phyloP scores from a whole-genome alignment of 2,797 vertebrate species.

The Myripristis murdjan region DNA sequence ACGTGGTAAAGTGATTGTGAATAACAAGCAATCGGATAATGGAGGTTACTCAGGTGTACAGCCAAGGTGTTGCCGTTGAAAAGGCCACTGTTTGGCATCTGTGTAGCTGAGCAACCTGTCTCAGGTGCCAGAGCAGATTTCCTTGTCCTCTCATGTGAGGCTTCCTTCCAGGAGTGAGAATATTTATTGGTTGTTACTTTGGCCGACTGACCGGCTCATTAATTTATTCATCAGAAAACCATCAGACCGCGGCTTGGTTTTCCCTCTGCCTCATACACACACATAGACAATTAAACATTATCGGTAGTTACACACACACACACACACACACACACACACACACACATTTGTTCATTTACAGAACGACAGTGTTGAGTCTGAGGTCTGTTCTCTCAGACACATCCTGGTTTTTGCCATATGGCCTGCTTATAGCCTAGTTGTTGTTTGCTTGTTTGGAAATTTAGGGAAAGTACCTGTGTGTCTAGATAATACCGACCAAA shows the following conservation, averaged over 20 bases:
- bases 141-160: not conserved
- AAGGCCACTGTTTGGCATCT: not conserved
- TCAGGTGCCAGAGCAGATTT: slow-evolving; percentile 35
- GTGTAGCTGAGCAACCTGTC: slow-evolving; percentile 7
- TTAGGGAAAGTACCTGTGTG: too few relatives aligned
- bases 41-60: slow-evolving; percentile 25
- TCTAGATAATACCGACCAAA: too few relatives aligned
- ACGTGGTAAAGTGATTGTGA: slow-evolving; percentile 36
- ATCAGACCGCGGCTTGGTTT: slow-evolving; percentile 48
- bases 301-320: not conserved
- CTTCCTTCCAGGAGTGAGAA: slow-evolving; percentile 24
- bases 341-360: too few relatives aligned
- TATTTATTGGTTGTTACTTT: slow-evolving; percentile 24
- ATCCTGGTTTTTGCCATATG: slow-evolving; percentile 1
- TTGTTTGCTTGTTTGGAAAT: too few relatives aligned
- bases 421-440: not conserved
- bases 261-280: too few relatives aligned
- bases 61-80: slow-evolving; percentile 14
- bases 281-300: too few relatives aligned
- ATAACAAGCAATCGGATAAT: slow-evolving; percentile 40
- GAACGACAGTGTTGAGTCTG: too few relatives aligned
- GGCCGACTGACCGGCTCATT: slow-evolving; percentile 38
- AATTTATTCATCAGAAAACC: slow-evolving; percentile 72
- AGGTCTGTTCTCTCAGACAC: not conserved
- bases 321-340: not conserved